A percentile compares a stretch with the other conserved stretches of the same genome.
Conservation (phyloP, 2,888 invertebrate genomes). For the Xanthorhoe designata region DNA sequence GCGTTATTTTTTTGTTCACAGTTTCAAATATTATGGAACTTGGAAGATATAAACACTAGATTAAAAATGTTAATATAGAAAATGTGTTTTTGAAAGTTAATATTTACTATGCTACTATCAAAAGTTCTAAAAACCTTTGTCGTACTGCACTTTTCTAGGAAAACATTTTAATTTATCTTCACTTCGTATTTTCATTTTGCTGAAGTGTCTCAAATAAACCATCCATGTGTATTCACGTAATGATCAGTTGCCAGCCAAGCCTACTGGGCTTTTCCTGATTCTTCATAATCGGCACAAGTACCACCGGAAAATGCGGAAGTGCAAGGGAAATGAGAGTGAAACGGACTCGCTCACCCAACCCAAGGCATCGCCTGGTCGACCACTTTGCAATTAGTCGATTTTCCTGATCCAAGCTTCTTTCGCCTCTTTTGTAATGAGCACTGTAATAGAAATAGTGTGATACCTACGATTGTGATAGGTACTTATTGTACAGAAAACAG, state of each 20-base stretch:
- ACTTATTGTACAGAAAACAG: too few relatives aligned
- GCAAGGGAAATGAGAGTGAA: conserved; percentile 63
- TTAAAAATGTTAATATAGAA: too few relatives aligned
- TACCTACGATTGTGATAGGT: too few relatives aligned
- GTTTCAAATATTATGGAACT: too few relatives aligned
- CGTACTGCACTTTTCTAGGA: background rate
- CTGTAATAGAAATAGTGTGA: conserved; percentile 8
- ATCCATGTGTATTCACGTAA: conserved; percentile 47
- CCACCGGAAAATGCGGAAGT: conserved; percentile 63
- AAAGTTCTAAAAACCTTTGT: too few relatives aligned
- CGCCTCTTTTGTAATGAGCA: conserved; percentile 40
- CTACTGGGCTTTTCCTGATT: conserved; percentile 60
- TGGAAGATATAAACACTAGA: too few relatives aligned
- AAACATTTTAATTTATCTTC: too few relatives aligned
- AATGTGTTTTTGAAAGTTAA: too few relatives aligned
- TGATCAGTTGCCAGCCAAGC: conserved; percentile 53
- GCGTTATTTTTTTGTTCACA: conserved; percentile 16
- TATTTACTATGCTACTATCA: too few relatives aligned
- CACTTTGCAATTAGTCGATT: conserved; percentile 52
- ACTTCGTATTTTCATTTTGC: too few relatives aligned
- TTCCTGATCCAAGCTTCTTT: conserved; percentile 53
- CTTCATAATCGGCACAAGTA: conserved; percentile 52
- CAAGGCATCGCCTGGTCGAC: conserved; percentile 43
- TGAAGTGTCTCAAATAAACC: conserved; percentile 2
- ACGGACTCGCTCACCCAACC: conserved; percentile 51